A percentile compares a stretch with the other conserved stretches of the same genome.
Evolutionary conservation across 2,797 vertebrate genomes (phyloP).

Genomic region (Prunella strophiata): DNA sequence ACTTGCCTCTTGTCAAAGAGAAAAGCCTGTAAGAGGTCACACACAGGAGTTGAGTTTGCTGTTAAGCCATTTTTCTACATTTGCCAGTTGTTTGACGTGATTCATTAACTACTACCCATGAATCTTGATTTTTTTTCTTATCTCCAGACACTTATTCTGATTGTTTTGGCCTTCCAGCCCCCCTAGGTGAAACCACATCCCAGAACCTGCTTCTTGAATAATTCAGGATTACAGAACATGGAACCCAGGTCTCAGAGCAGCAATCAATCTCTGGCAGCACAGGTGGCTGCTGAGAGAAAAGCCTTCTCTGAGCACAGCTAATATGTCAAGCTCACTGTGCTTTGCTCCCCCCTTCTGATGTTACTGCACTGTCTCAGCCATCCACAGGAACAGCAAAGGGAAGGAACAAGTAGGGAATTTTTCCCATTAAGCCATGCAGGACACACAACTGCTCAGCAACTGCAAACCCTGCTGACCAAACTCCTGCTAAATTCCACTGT

Average conservation of each 20-base stretch:
- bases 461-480: background rate
- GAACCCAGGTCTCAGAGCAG: background rate
- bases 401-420: background rate
- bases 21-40: background rate
- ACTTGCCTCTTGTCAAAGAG: background rate
- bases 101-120: background rate
- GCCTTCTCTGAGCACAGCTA: background rate
- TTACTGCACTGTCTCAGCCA: background rate
- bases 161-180: background rate
- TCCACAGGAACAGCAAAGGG: background rate
- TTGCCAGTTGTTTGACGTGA: background rate
- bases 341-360: background rate
- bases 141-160: background rate
- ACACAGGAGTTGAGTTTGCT: background rate
- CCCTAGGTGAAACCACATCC: background rate
- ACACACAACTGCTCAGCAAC: background rate
- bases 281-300: background rate
- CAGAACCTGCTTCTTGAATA: background rate
- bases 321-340: background rate
- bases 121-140: background rate
- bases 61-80: background rate
- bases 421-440: background rate
- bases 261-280: constrained; percentile 10
- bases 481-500: background rate
- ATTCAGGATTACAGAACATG: background rate